phyloP scores from a whole-genome alignment of 2,797 vertebrate genomes.

The Allobates femoralis region DNA sequence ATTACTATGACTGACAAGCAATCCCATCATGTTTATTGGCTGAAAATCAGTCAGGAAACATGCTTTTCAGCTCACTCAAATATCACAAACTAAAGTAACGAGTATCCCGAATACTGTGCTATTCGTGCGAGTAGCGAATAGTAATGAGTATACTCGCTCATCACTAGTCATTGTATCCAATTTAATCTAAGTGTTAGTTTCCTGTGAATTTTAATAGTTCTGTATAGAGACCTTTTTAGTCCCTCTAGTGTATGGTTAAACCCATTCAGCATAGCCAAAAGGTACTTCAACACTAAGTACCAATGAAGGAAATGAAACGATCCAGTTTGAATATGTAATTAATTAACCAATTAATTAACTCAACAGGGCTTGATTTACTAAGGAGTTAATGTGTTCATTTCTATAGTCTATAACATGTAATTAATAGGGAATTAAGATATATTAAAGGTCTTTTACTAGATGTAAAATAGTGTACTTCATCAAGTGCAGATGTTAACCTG shows the following conservation, averaged over 20 bases:
- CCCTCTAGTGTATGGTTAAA: constrained; percentile 2
- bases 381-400: constrained; percentile 43
- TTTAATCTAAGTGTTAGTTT: background rate
- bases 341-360: constrained; percentile 41
- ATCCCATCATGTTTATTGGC: too few relatives aligned
- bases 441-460: background rate
- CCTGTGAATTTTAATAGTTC: background rate
- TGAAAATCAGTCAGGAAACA: too few relatives aligned
- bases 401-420: constrained; percentile 9
- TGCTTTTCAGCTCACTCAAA: too few relatives aligned
- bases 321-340: constrained; percentile 32
- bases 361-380: constrained; percentile 17
- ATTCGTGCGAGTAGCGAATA: too few relatives aligned
- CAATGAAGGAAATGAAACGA: constrained; percentile 36
- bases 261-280: constrained; percentile 16
- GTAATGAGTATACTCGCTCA: too few relatives aligned
- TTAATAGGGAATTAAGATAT: constrained; percentile 25
- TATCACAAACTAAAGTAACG: too few relatives aligned
- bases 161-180: background rate
- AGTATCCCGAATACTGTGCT: too few relatives aligned
- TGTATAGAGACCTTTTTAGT: background rate
- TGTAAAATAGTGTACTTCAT: background rate
- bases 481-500: background rate
- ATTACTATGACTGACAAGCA: too few relatives aligned
- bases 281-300: constrained; percentile 27